Conservation (phyloP, 2,888 invertebrate species). For the Caenorhabditis uteleia region DNA sequence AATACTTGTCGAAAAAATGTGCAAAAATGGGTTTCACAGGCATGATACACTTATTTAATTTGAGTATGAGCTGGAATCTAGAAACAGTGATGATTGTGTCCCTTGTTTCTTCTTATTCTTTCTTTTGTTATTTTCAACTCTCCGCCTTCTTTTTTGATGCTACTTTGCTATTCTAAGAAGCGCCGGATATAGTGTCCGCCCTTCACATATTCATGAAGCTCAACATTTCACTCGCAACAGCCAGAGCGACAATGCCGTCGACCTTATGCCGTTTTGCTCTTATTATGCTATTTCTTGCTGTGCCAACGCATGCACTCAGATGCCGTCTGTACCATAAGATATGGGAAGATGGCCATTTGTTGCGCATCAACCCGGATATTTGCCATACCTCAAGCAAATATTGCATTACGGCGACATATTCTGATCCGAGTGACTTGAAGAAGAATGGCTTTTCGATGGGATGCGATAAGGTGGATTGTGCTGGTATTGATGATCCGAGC, state of each 20-base stretch:
- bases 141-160: conserved; percentile 25
- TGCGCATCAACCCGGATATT: conserved; percentile 46
- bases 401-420: conserved; percentile 47
- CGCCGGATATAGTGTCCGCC: conserved; percentile 27
- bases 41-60: no score
- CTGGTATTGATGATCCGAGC: conserved; percentile 29
- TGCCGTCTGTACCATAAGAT: conserved; percentile 54
- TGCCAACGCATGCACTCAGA: conserved; percentile 21
- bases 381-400: conserved; percentile 41
- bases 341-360: conserved; percentile 45
- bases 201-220: conserved; percentile 39
- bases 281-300: background rate
- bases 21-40: no score
- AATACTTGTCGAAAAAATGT: no score
- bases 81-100: no score
- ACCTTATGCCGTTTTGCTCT: conserved; percentile 6
- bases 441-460: conserved; percentile 59
- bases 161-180: conserved; percentile 11
- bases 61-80: no score
- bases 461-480: conserved; percentile 59
- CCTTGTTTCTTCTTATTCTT: no score
- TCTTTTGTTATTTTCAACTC: conserved; percentile 2
- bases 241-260: conserved; percentile 29
- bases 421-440: conserved; percentile 49
- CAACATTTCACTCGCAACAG: conserved; percentile 29